Conservation (phyloP, 2,888 invertebrate genomes). For the Platycheirus albimanus region DNA sequence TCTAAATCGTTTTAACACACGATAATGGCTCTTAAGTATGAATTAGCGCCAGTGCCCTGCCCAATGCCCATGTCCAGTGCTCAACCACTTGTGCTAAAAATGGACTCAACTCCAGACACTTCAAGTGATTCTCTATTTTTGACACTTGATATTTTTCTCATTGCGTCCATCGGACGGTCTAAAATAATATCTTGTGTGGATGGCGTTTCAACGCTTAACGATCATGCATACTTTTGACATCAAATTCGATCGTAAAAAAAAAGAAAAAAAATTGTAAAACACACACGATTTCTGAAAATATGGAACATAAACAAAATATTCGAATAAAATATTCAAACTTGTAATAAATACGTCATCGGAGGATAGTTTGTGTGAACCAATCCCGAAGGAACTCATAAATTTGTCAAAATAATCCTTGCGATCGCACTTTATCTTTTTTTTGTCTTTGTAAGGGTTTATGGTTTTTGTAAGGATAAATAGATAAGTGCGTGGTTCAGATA, state of each 20-base stretch:
- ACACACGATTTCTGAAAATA: conserved; percentile 8
- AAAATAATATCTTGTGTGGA: background rate
- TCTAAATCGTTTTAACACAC: conserved; percentile 57
- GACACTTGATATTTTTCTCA: conserved; percentile 28
- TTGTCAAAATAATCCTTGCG: conserved; percentile 68
- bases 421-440: conserved; percentile 64
- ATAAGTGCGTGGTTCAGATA: conserved; percentile 25
- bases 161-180: background rate
- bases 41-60: conserved; percentile 59
- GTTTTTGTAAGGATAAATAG: conserved; percentile 12
- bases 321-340: conserved; percentile 34
- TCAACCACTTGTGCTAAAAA: conserved; percentile 61
- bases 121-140: conserved; percentile 32
- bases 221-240: conserved; percentile 34
- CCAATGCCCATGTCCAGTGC: too few relatives aligned
- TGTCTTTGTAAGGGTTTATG: conserved; percentile 40
- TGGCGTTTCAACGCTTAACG: conserved; percentile 27
- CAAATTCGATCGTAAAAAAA: conserved; percentile 52
- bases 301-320: conserved; percentile 52
- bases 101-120: conserved; percentile 8
- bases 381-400: conserved; percentile 68
- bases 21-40: conserved; percentile 61
- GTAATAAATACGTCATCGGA: conserved; percentile 68
- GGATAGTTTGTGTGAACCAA: conserved; percentile 39
- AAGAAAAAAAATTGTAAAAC: conserved; percentile 38